phyloP scores from a whole-genome alignment of 2,888 invertebrate genomes.

The Hypercompe scribonia region DNA sequence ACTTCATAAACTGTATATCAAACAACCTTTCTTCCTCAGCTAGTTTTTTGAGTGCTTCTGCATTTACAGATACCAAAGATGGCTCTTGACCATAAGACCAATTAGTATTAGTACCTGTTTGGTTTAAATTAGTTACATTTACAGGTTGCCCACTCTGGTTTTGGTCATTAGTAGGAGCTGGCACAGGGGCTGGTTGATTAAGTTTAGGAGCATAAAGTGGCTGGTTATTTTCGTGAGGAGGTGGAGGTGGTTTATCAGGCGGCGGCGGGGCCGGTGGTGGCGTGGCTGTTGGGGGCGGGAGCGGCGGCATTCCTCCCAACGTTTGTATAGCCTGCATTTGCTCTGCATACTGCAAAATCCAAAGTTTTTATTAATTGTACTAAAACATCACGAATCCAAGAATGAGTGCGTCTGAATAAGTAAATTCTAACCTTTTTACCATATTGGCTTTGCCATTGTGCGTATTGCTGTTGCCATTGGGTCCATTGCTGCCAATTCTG shows the following conservation, averaged over 20 bases:
- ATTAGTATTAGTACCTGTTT: slow-evolving; percentile 67
- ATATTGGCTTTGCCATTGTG: slow-evolving; percentile 92
- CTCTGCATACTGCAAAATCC: slow-evolving; percentile 72
- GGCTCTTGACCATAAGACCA: slow-evolving; percentile 61
- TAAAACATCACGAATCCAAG: neutral
- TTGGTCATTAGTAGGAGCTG: slow-evolving; percentile 49
- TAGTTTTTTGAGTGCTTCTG: slow-evolving; percentile 76
- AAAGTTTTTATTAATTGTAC: neutral
- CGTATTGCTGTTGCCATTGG: slow-evolving; percentile 92
- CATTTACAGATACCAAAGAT: slow-evolving; percentile 56
- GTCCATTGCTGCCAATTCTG: slow-evolving; percentile 92
- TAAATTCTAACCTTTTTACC: slow-evolving; percentile 88
- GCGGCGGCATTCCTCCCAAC: slow-evolving; percentile 63
- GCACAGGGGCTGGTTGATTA: slow-evolving; percentile 50
- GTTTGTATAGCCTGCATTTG: slow-evolving; percentile 75
- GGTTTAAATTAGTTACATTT: slow-evolving; percentile 50
- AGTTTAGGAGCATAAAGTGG: slow-evolving; percentile 66
- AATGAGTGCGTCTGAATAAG: neutral
- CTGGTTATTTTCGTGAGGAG: slow-evolving; percentile 80
- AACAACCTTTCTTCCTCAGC: slow-evolving; percentile 93
- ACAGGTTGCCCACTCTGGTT: slow-evolving; percentile 44
- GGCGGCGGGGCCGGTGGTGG: slow-evolving; percentile 63
- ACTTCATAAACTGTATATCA: slow-evolving; percentile 95
- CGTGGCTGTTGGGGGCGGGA: slow-evolving; percentile 65
- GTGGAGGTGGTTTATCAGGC: slow-evolving; percentile 68